These are phyloP conservation scores for Paramisgurnus dabryanus DNA, from an alignment of 2,113 vertebrate genomes.

Conservation along the genomic window DNA sequence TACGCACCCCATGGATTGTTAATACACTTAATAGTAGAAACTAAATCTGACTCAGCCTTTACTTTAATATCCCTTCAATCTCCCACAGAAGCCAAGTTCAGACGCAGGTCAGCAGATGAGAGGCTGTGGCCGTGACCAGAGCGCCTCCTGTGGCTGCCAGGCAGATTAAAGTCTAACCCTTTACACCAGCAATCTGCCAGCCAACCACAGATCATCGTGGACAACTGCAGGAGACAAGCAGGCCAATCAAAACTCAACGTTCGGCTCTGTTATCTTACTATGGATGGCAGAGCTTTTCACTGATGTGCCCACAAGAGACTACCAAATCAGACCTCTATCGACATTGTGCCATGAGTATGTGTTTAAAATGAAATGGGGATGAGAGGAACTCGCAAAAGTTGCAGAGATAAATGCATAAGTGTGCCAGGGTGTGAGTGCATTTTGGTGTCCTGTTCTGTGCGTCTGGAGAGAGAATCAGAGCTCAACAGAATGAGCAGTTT, in stretches of 20 bases:
- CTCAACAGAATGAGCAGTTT: constrained; percentile 54
- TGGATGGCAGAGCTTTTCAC: background rate
- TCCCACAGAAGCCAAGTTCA: constrained; percentile 62
- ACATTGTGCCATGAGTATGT: background rate
- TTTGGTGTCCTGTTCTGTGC: background rate
- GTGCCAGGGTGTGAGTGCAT: too few species aligned
- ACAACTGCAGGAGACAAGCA: constrained; percentile 42
- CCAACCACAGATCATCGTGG: constrained; percentile 41
- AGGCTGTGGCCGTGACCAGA: constrained; percentile 58
- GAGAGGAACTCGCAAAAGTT: background rate
- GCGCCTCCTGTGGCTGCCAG: constrained; percentile 70
- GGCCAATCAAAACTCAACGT: constrained; percentile 44
- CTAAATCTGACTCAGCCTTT: background rate
- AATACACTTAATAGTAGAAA: background rate
- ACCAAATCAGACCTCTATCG: constrained; percentile 40
- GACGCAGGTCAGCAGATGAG: constrained; percentile 44
- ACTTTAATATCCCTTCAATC: constrained; percentile 40
- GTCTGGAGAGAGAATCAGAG: constrained; percentile 3
- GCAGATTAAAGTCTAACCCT: constrained; percentile 55
- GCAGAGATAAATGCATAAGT: too few species aligned
- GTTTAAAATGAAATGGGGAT: background rate
- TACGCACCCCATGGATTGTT: background rate
- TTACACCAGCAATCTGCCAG: background rate
- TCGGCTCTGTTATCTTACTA: constrained; percentile 12
- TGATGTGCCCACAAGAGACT: constrained; percentile 35